Evolutionary conservation across 2,797 vertebrate species (phyloP).

Genomic region (Garrulus glandarius): DNA sequence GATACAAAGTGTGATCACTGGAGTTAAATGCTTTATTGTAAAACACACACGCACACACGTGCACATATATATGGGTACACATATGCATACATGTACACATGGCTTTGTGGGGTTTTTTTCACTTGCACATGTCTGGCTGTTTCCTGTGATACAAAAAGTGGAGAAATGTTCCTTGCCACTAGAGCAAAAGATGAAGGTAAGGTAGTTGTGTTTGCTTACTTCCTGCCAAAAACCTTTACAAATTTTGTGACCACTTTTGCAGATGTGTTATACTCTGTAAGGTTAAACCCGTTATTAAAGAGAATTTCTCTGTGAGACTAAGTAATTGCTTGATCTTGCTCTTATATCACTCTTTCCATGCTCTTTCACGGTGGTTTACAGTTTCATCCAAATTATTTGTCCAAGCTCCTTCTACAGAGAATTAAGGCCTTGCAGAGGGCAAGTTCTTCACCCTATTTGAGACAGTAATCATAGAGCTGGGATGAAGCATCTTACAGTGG

Average conservation of each 20-base stretch:
- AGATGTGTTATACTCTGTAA: neutral
- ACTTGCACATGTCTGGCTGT: neutral
- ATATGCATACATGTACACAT: fast-evolving
- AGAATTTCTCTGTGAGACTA: neutral
- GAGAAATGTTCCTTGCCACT: neutral
- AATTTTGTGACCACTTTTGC: neutral
- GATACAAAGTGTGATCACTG: neutral
- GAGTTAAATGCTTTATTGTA: neutral
- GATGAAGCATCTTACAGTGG: neutral
- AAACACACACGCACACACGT: neutral
- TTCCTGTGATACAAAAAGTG: neutral
- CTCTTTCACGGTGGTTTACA: neutral
- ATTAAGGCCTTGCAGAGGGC: neutral
- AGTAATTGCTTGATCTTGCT: neutral
- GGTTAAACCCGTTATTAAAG: neutral
- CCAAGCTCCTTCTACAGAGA: neutral
- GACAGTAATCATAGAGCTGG: neutral
- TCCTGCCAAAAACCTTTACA: neutral
- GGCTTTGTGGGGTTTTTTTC: neutral
- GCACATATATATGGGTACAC: neutral
- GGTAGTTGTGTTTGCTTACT: fast-evolving
- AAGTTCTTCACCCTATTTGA: neutral
- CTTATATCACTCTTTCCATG: neutral
- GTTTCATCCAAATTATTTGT: neutral
- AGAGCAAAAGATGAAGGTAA: neutral